These are phyloP conservation scores for Callipepla squamata DNA, from an alignment of 2,113 vertebrate genomes.

Conservation along the genomic window DNA sequence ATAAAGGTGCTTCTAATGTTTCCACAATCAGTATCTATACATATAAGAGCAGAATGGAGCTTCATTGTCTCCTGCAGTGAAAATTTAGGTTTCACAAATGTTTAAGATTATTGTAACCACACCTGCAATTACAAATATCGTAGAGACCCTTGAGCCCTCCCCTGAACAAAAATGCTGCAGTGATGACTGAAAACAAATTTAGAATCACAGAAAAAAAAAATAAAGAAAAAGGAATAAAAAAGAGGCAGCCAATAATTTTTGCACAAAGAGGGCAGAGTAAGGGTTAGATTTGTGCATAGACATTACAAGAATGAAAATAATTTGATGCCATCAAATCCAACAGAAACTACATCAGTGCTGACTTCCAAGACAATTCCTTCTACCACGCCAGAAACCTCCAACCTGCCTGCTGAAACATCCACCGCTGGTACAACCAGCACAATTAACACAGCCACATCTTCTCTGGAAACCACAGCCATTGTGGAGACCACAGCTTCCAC, in stretches of 20 bases:
- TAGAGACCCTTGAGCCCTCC: not conserved
- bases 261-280: fast-evolving
- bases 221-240: not conserved
- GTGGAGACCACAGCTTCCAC: fast-evolving
- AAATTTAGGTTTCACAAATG: not conserved
- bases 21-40: not conserved
- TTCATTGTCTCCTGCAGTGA: not conserved
- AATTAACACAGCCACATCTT: fast-evolving
- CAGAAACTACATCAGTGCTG: too few relatives aligned
- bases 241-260: not conserved
- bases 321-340: too few relatives aligned
- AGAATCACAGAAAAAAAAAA: not conserved
- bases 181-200: not conserved
- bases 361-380: too few relatives aligned
- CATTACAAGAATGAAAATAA: not conserved
- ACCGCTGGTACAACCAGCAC: not conserved
- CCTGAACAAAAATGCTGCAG: not conserved
- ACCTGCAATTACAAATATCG: not conserved
- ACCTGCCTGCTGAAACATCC: fast-evolving
- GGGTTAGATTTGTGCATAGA: not conserved
- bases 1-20: not conserved
- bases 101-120: not conserved
- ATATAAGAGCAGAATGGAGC: not conserved
- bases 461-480: not conserved
- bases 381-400: fast-evolving